Conservation (phyloP, 53 echinoderm and acorn worm genomes). For the Arbacia lixula region DNA sequence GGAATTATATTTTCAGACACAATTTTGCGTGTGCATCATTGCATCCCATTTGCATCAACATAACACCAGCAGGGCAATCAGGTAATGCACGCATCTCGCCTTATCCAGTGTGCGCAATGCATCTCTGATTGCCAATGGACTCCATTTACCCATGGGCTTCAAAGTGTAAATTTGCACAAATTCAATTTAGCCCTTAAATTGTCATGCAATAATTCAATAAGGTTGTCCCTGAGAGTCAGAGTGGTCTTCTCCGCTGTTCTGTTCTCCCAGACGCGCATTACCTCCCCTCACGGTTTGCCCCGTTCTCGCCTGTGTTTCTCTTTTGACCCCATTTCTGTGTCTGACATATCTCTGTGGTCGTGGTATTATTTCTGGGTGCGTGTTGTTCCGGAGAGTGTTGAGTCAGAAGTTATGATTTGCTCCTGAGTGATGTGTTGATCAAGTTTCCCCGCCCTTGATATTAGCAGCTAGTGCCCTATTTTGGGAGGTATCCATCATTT, state of each 20-base stretch:
- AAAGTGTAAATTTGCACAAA: constrained; percentile 55
- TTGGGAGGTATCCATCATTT: too few relatives aligned
- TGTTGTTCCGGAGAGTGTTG: too few relatives aligned
- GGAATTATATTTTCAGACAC: not conserved
- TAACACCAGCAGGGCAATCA: constrained; percentile 11
- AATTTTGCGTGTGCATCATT: constrained; percentile 4
- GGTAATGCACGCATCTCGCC: constrained; percentile 37
- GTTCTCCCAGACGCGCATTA: not conserved
- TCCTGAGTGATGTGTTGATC: too few relatives aligned
- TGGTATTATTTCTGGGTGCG: too few relatives aligned
- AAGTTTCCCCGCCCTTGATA: too few relatives aligned
- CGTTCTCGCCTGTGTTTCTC: not conserved
- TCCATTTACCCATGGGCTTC: constrained; percentile 42
- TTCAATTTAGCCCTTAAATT: constrained; percentile 48
- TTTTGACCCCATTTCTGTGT: not conserved
- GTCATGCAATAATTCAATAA: constrained; percentile 47
- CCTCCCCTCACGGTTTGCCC: not conserved
- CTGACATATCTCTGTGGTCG: not conserved
- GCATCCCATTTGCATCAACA: constrained; percentile 42
- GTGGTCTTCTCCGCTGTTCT: constrained; percentile 4
- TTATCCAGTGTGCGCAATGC: constrained; percentile 7
- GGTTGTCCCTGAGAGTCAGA: constrained; percentile 11
- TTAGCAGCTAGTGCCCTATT: too few relatives aligned
- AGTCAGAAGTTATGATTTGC: too few relatives aligned
- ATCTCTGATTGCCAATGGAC: constrained; percentile 36